A percentile compares a stretch with the other conserved stretches of the same genome.
These are phyloP conservation scores for Aphidoletes aphidimyza DNA, from an alignment of 2,888 invertebrate species.

Conservation along the genomic window DNA sequence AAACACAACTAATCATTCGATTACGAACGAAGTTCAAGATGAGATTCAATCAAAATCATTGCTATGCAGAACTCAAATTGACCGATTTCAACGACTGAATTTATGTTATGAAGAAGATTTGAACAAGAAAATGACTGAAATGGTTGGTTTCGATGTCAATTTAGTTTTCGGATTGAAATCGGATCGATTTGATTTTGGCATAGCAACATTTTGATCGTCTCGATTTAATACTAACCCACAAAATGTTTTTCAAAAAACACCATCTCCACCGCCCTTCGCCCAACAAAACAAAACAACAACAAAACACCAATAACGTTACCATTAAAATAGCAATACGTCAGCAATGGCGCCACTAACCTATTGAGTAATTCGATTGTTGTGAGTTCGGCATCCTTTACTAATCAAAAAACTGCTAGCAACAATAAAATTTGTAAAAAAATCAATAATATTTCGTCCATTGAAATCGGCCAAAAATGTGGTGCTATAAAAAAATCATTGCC, in stretches of 20 bases:
- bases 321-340: constrained; percentile 13
- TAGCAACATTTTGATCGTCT: not conserved
- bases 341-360: constrained; percentile 7
- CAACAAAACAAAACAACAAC: too few relatives aligned
- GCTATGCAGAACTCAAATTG: not conserved
- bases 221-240: constrained; percentile 6
- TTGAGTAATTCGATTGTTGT: constrained; percentile 54
- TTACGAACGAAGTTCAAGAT: not conserved
- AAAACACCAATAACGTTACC: not conserved
- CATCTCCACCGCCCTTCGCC: too few relatives aligned
- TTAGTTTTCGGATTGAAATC: too few relatives aligned
- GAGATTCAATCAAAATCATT: not conserved
- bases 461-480: not conserved
- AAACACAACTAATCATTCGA: too few relatives aligned
- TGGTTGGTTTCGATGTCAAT: too few relatives aligned
- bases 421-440: not conserved
- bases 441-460: constrained; percentile 28
- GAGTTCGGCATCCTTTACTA: constrained; percentile 15
- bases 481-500: constrained; percentile 35
- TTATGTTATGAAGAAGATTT: too few relatives aligned
- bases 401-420: constrained; percentile 3
- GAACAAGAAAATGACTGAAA: too few relatives aligned
- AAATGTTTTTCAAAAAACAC: not conserved
- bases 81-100: not conserved
- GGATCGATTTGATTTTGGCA: not conserved